phyloP scores from a whole-genome alignment of 2,797 vertebrate species.

The Enteromius treurensis region DNA sequence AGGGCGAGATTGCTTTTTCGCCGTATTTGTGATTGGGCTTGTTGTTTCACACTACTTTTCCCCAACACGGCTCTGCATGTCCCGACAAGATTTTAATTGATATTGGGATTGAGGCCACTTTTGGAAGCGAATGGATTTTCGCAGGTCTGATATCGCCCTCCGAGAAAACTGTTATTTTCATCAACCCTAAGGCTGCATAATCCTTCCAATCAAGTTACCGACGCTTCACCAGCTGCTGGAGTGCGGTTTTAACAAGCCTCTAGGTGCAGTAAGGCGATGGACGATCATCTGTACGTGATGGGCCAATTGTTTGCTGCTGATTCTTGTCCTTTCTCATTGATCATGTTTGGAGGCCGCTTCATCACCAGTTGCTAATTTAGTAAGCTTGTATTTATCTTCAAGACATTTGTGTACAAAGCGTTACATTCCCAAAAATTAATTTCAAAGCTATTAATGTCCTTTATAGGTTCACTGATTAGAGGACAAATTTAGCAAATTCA shows the following conservation, averaged over 20 bases:
- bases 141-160: constrained; percentile 58
- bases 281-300: constrained; percentile 57
- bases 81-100: constrained; percentile 68
- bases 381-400: constrained; percentile 22
- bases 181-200: constrained; percentile 52
- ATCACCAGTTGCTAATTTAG: constrained; percentile 38
- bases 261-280: constrained; percentile 57
- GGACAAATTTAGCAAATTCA: neutral
- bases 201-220: constrained; percentile 58
- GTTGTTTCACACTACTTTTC: constrained; percentile 53
- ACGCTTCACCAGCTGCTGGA: constrained; percentile 41
- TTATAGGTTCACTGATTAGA: constrained; percentile 8
- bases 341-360: constrained; percentile 24
- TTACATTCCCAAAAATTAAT: constrained; percentile 13
- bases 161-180: constrained; percentile 56
- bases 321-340: constrained; percentile 51
- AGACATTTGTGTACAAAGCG: constrained; percentile 32
- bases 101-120: constrained; percentile 55
- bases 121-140: constrained; percentile 54
- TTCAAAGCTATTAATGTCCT: constrained; percentile 36
- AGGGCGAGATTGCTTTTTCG: constrained; percentile 48
- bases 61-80: constrained; percentile 58
- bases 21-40: constrained; percentile 50
- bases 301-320: constrained; percentile 47
- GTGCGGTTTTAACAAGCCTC: constrained; percentile 58